Evolutionary conservation across 2,113 vertebrate genomes (phyloP), one percentile per base, ranked within the genome.

Genomic region (Neodon shergylaensis): DNA sequence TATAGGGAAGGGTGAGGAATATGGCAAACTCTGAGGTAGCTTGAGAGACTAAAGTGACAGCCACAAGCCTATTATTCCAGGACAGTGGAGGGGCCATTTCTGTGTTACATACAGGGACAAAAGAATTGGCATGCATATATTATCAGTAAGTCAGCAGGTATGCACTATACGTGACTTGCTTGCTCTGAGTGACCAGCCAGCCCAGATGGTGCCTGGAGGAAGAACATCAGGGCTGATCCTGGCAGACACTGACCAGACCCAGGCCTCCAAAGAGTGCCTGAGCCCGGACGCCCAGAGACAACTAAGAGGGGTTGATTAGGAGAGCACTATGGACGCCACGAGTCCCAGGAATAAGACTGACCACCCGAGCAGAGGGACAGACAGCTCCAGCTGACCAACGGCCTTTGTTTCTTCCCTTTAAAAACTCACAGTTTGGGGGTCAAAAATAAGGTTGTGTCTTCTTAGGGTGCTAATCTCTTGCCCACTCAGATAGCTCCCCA

Each of bases 311-410:
- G 12, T 9, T n/a, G 42, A 33, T 66, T 21, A n/a, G 31, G 66
- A 52, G 44, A 70, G 33, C 1, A 10, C 1, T 1, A 3, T 4
- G 21, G 28, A 17, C 1, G 1, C 33, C 28, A 26, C 2, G 7
- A 24, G 33, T 52, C 65, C 58, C 31, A 36, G 63, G 31, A 36
- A 86, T 26, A 33, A 86, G 63, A 47, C 42, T 68, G 83, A 68
- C 26, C 31, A 68, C 31, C 61, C 24, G 17, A n/a, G 39, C 82
- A 85, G 63, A 66, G 42, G 61, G 39, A 84, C 61, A 31, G 82
- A 36, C 28, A 70, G 44, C 44, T 52, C 84, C 44, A n/a, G 31
- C 13, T n/a, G 33, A n/a, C 12, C 19, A 1, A 52, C 33, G 11
- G 44, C 21, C 44, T 49, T 52, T 49, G 65, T 52, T 36, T 68